Base-by-base conservation (phyloP, 2,113 vertebrate genomes). In the Pelobates fuscus region DNA sequence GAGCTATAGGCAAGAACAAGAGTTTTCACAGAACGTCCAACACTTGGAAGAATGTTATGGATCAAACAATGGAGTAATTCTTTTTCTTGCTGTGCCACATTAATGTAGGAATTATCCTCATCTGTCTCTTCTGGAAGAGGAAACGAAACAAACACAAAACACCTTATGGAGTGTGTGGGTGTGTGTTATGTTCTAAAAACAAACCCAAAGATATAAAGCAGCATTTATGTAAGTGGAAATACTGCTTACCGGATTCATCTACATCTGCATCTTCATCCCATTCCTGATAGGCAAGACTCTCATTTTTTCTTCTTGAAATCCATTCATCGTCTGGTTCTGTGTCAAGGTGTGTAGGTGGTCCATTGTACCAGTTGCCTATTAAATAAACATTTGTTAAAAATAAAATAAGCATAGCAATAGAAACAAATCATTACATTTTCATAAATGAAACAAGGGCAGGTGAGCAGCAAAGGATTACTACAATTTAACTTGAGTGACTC, bases 231-330 rank as follows among this genome's bases (percentile, higher is more conserved):
- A 49, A 12, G 1, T 15, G 10, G 15, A 17, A 49, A 1, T 17
- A 0, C 2, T 49, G 32, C 84, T 76, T 79, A 99, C 97, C 97
- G 59, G 97, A 95, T 80, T 98, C 97, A 70, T 98, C 97, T 57
- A 98, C 88, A 67, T 98, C 97, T 1, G 97, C 97, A 58, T 99
- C 97, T 86, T 99, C 97, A 62, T 99, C 97, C 94, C 94, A 95
- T 30, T 97, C 91, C 82, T 96, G 95, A 84, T 94, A 98, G 77
- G 95, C 95, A 43, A 85, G 92, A 27, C 93, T 93, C 83, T 97
- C 95, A 27, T 95, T 93, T 85, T 93, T 85, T 57, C 93, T 91
- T 11, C 87, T 95, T 84, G 84, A 92, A 64, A 96, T 92, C 95
- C 96, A 98, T 15, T 94, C 93, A 2, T 96, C 95, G 70, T 98